These are phyloP conservation scores for Volucella inflata DNA, from an alignment of 2,888 invertebrate species.

Conservation along the genomic window DNA sequence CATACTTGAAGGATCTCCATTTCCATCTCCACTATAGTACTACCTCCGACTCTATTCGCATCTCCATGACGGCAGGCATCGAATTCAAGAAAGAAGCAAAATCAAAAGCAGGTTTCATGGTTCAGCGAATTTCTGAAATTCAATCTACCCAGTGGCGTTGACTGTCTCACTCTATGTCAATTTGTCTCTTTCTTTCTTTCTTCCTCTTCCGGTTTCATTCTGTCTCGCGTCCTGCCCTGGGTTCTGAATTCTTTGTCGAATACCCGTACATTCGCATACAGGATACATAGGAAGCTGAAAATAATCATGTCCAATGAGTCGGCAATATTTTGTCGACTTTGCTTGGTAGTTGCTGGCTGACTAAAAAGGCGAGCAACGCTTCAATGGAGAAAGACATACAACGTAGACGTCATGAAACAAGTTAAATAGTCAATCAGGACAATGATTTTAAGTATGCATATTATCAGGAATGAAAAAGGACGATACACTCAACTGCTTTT, in stretches of 20 bases:
- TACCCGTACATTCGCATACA: conserved; percentile 25
- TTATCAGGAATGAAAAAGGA: conserved; percentile 67
- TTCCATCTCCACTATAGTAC: neutral
- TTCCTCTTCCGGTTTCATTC: neutral
- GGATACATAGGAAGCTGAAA: conserved; percentile 58
- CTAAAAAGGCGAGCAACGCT: neutral
- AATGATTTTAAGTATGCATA: conserved; percentile 75
- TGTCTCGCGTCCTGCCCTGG: conserved; percentile 11
- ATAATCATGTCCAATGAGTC: conserved; percentile 76
- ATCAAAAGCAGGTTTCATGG: conserved; percentile 82
- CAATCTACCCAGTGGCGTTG: conserved; percentile 79
- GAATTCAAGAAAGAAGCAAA: conserved; percentile 45
- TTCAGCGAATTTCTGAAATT: conserved; percentile 82
- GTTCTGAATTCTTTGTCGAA: conserved; percentile 23
- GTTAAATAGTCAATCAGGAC: conserved; percentile 76
- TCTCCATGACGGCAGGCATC: neutral
- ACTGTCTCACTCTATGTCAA: neutral
- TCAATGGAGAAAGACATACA: conserved; percentile 3
- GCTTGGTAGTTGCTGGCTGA: neutral
- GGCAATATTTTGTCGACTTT: conserved; percentile 65
- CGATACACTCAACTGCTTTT: conserved; percentile 65
- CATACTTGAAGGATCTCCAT: conserved; percentile 20
- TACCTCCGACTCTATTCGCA: too few species aligned
- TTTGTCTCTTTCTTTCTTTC: too few species aligned
- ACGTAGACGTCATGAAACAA: conserved; percentile 65